Base-by-base conservation (phyloP, 92 coral and sea anemone species). In the Zoanthus sansibaricus region DNA sequence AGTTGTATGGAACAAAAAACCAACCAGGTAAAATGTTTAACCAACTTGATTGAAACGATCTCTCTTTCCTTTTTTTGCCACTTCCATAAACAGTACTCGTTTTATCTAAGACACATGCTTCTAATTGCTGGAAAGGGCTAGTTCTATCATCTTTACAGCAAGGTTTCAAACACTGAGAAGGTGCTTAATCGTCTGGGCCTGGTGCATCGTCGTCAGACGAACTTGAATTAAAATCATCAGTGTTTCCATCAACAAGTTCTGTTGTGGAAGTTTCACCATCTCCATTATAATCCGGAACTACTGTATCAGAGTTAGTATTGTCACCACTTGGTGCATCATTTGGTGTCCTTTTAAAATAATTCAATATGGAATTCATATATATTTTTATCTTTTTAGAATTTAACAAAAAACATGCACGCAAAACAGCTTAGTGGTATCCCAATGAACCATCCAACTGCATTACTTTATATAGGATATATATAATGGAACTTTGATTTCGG, bases 231-330 rank as follows among this genome's bases (percentile, higher is more conserved):
- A n/a, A n/a, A n/a, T n/a, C n/a, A n/a, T n/a, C n/a, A n/a, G n/a
- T n/a, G 25, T 25, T 25, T 25, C 25, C 25, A 25, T 25, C 25
- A 25, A 0, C 25, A 25, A 25, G 25, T 25, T 25, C 25, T 25
- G 25, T 25, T 25, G 25, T 25, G 0, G 25, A 25, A 25, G 25
- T 25, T 25, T 52, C 8, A 8, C 8, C 58, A 52, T 1, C 58
- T 8, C 58, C 13, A 8, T 52, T 6, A 4, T 52, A 52, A 52
- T 52, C 58, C 58, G 58, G 58, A 52, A 52, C 58, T 52, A 52
- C 58, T 52, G 58, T 52, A 52, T 52, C 58, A 62, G 75, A 76
- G 51, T 71, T 76, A 72, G 75, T 84, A 72, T 64, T 64, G 13
- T 64, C 71, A 5, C 71, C 71, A 64, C 71, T 64, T 64, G 31